Evolutionary conservation across 2,888 invertebrate genomes (phyloP), one percentile per base, ranked within the genome.

Genomic region (Pristionchus fissidentatus): DNA sequence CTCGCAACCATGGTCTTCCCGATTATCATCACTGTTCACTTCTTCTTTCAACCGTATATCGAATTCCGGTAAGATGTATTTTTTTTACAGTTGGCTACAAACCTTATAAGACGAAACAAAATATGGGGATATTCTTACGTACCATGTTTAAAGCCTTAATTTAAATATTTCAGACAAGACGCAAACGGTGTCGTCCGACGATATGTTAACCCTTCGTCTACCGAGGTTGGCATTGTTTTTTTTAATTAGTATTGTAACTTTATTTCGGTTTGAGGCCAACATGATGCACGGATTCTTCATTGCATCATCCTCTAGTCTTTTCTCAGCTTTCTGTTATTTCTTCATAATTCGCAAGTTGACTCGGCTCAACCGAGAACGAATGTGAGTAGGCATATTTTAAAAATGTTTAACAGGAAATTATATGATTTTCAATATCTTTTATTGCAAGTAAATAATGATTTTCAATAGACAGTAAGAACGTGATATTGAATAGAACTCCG

Each of bases 31-130:
- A 70, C 70, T 3, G 8, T 70, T 8, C 70, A 70, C 10, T 70
- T 70, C 70, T 70, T 70, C 41, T 70, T 35, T n/a, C 70, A 70
- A 41, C 70, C 70, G 2, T 3, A 38, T 22, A 70, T 70, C 13
- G 70, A 70, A 32, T 70, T 70, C 26, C 41, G 70, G 70, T 70
- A 15, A 5, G 57, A 5, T 55, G n/a, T n/a, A n/a, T n/a, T n/a
- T n/a, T n/a, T n/a, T n/a, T n/a, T n/a, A n/a, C n/a, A n/a, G n/a
- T n/a, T n/a, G n/a, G n/a, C n/a, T n/a, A n/a, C n/a, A n/a, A n/a
- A n/a, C n/a, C n/a, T n/a, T n/a, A n/a, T n/a, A n/a, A n/a, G n/a
- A n/a, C n/a, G n/a, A n/a, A n/a, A n/a, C n/a, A n/a, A n/a, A n/a
- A n/a, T n/a, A n/a, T n/a, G n/a, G n/a, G n/a, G n/a, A n/a, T n/a